Percentiles rank a stretch among this genome's conserved stretches.
Evolutionary conservation across 2,888 invertebrate genomes (phyloP).

Genomic region (Brachypterus glaber): DNA sequence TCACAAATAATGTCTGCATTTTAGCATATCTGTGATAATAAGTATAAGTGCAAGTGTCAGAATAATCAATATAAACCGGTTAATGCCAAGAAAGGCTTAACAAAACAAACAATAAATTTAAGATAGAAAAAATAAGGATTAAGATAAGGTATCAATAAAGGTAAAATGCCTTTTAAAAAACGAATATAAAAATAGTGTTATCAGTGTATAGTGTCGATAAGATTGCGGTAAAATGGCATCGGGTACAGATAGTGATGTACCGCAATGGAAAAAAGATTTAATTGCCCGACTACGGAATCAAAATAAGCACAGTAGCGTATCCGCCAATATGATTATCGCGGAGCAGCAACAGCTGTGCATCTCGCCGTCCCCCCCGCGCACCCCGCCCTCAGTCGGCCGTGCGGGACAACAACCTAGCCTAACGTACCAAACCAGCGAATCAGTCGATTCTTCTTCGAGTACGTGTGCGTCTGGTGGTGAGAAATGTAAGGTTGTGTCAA

Average conservation of each 20-base stretch:
- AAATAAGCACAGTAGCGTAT: conserved; percentile 32
- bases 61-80: conserved; percentile 8
- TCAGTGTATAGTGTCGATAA: too few species aligned
- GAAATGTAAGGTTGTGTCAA: conserved; percentile 19
- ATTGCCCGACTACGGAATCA: conserved; percentile 59
- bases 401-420: conserved; percentile 33
- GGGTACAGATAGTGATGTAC: conserved; percentile 38
- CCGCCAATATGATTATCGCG: conserved; percentile 13
- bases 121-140: background rate
- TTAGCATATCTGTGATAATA: conserved; percentile 15
- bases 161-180: too few species aligned
- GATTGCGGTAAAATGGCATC: conserved; percentile 7
- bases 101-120: conserved; percentile 7
- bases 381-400: conserved; percentile 26
- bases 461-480: conserved; percentile 10
- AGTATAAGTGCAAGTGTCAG: conserved; percentile 10
- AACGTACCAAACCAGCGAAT: conserved; percentile 21
- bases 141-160: too few species aligned
- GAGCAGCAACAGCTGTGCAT: conserved; percentile 19
- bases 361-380: conserved; percentile 10
- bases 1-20: conserved; percentile 16
- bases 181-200: too few species aligned
- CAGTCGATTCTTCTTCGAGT: conserved; percentile 22
- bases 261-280: conserved; percentile 78
- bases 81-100: conserved; percentile 9